phyloP scores from a whole-genome alignment of 2,113 vertebrate species.

The Bostrychus sinensis region DNA sequence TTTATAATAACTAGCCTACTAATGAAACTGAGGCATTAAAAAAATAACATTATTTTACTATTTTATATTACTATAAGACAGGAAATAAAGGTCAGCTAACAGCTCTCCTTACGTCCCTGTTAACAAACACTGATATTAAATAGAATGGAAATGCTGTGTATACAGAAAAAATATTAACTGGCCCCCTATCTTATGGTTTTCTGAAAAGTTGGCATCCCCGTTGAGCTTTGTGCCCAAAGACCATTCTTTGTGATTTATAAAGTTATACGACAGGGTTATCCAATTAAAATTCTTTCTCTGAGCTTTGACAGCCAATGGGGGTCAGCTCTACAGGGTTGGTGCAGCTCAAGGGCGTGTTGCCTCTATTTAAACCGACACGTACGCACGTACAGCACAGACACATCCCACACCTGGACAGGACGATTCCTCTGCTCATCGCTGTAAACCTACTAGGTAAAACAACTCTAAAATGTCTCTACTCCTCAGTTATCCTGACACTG shows the following conservation, averaged over 20 bases:
- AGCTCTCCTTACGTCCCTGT: too few species aligned
- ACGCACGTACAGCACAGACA: conserved; percentile 35
- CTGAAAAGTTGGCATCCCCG: not conserved
- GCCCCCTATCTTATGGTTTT: too few species aligned
- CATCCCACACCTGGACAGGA: conserved; percentile 47
- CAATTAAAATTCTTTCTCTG: conserved; percentile 39
- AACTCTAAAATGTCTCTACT: not conserved
- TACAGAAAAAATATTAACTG: too few species aligned
- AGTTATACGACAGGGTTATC: conserved; percentile 4
- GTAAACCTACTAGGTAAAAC: conserved; percentile 58
- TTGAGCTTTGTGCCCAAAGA: not conserved
- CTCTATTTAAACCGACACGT: conserved; percentile 70
- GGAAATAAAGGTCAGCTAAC: too few species aligned
- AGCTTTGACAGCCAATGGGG: conserved; percentile 62
- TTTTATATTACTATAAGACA: too few species aligned
- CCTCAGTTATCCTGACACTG: not conserved
- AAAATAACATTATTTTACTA: too few species aligned
- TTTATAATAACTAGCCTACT: too few species aligned
- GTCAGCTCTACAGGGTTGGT: not conserved
- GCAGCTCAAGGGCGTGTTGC: conserved; percentile 63
- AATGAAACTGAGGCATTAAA: too few species aligned
- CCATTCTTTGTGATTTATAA: not conserved
- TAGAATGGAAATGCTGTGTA: too few species aligned
- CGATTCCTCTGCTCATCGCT: conserved; percentile 4
- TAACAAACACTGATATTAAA: too few species aligned